phyloP scores from a whole-genome alignment of 2,888 invertebrate genomes.

The Limnephilus auricula region DNA sequence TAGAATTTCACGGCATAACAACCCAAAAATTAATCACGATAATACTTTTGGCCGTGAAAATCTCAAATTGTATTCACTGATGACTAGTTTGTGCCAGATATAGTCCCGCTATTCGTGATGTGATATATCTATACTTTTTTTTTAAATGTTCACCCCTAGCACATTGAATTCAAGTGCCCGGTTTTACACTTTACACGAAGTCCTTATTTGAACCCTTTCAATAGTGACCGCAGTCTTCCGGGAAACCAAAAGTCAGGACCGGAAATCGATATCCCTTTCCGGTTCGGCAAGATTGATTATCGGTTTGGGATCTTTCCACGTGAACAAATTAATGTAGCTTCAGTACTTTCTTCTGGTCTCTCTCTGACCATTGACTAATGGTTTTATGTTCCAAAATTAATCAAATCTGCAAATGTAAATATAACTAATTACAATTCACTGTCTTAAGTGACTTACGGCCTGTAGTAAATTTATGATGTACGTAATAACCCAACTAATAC shows the following conservation, averaged over 20 bases:
- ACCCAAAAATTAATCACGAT: no score
- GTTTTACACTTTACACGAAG: not conserved
- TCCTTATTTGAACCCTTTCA: constrained; percentile 17
- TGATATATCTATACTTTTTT: not conserved
- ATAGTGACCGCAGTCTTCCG: not conserved
- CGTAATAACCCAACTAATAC: no score
- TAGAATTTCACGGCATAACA: no score
- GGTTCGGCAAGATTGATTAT: constrained; percentile 34
- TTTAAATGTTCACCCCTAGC: not conserved
- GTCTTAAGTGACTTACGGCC: no score
- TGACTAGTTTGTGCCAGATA: no score
- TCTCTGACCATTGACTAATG: not conserved
- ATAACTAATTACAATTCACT: no score
- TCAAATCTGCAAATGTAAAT: no score
- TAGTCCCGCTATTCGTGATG: not conserved
- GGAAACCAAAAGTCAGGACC: constrained; percentile 21
- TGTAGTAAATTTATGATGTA: no score
- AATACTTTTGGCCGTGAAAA: no score
- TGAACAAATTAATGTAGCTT: not conserved
- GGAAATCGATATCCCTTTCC: constrained; percentile 32
- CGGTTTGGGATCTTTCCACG: constrained; percentile 14
- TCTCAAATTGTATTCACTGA: no score
- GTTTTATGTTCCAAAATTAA: not conserved
- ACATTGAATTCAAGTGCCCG: not conserved
- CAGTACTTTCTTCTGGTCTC: not conserved